These are phyloP conservation scores for Hypanus sabinus DNA, from an alignment of 2,113 vertebrate genomes.

Conservation along the genomic window DNA sequence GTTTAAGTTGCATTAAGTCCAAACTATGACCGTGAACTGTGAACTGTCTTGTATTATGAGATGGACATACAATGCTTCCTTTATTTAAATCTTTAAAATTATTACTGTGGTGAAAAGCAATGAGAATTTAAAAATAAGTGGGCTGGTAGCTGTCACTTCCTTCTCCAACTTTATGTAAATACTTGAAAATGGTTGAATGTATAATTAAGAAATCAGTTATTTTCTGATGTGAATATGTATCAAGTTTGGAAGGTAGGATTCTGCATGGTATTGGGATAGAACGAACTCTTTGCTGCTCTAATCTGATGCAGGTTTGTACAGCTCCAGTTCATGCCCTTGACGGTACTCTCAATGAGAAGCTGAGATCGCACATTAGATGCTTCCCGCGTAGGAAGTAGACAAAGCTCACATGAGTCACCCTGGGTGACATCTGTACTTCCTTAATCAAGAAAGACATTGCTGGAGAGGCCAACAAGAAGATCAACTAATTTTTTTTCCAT, in stretches of 20 bases:
- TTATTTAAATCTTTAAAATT: neutral
- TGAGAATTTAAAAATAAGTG: constrained; percentile 13
- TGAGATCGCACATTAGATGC: neutral
- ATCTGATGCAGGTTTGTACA: neutral
- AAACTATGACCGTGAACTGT: neutral
- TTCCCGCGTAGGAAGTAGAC: neutral
- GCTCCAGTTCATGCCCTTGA: neutral
- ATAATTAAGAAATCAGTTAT: constrained; percentile 2
- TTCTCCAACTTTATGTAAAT: neutral
- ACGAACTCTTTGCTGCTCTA: neutral
- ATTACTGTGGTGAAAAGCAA: constrained; percentile 26
- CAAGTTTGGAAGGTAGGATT: neutral
- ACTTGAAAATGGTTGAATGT: neutral
- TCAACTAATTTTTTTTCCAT: neutral
- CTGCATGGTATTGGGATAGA: neutral
- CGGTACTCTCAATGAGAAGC: neutral
- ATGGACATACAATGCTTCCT: neutral
- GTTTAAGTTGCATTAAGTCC: neutral
- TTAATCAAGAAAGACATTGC: neutral
- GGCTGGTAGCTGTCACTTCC: neutral
- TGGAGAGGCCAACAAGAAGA: neutral
- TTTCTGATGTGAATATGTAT: neutral
- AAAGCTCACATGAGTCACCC: neutral
- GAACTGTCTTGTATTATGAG: neutral
- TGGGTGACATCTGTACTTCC: constrained; percentile 12